Base-by-base conservation (phyloP, 53 echinoderm and acorn worm species). In the Stichopus horrens region DNA sequence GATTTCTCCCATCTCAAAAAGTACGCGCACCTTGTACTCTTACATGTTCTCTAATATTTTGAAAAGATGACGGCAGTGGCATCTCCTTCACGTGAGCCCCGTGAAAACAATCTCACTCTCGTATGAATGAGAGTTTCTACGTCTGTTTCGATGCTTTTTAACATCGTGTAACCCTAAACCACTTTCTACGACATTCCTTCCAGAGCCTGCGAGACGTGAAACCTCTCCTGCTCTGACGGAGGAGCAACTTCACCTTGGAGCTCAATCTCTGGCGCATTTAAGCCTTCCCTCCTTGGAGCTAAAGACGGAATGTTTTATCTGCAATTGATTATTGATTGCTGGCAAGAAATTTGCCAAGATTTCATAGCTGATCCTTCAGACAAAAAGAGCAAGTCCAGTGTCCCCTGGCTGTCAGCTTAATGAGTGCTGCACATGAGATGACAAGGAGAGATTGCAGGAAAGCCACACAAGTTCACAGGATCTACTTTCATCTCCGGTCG, bases 311-410 rank as follows among this genome's bases (percentile, higher is more conserved):
- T 57, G 22, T 55, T 58, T 56, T 81, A 53, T 21, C 58, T 81
- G 16, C 21, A 81, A 81, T 81, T 58, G 81, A 81, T 81, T 81
- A 81, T 81, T 81, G 81, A 81, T 81, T 81, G 81, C 81, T 16
- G 79, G 16, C 63, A 16, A 63, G n/a, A 10, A 63, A 63, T 71
- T 10, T 18, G 18, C 18, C 18, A 6, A 16, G 71, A 18, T n/a
- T 71, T 71, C 71, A 71, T 71, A 71, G 71, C 19, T 71, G 71
- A 18, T 71, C 71, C 19, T 71, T 18, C 18, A 20, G 71, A n/a
- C n/a, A 71, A 59, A 71, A 71, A n/a, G 71, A 71, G 18, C 14
- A 18, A 71, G 71, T 18, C 71, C 19, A 7, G 19, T 71, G 71
- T 71, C 19, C 71, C 18, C 71, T 16, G 18, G 18, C 71, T n/a